Evolutionary conservation across 1,140 invertebrate genomes (phyloP).

Genomic region (Drosophila lini): DNA sequence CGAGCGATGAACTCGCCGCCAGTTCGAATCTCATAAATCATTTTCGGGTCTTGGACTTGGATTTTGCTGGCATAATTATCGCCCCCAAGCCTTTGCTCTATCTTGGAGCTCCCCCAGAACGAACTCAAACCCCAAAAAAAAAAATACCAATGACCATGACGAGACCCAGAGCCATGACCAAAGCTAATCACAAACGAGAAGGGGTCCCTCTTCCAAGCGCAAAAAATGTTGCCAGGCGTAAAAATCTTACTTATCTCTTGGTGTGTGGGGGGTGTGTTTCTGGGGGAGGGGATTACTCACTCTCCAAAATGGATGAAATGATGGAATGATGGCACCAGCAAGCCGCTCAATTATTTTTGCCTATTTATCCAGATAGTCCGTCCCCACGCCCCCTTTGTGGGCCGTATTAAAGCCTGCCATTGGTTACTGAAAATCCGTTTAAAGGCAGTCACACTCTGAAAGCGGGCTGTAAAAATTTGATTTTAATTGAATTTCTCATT

Average conservation of each 20-base stretch:
- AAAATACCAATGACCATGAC: slow-evolving; percentile 19
- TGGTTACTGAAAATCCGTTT: slow-evolving; percentile 60
- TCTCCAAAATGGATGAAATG: neutral
- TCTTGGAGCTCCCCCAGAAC: neutral
- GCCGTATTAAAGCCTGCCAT: slow-evolving; percentile 46
- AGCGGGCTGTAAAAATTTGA: slow-evolving; percentile 62
- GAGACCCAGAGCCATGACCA: slow-evolving; percentile 39
- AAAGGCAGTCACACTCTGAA: slow-evolving; percentile 16
- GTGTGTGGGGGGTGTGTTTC: slow-evolving; percentile 11
- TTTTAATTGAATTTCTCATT: slow-evolving; percentile 82
- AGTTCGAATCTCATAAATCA: slow-evolving; percentile 68
- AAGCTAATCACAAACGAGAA: slow-evolving; percentile 38
- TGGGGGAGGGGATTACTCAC: neutral
- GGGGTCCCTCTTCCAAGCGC: slow-evolving; percentile 10
- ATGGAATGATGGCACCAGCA: slow-evolving; percentile 18
- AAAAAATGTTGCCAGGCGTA: slow-evolving; percentile 41
- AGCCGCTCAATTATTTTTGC: slow-evolving; percentile 64
- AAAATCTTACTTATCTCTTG: slow-evolving; percentile 55
- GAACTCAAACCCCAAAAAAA: neutral
- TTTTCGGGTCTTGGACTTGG: slow-evolving; percentile 55
- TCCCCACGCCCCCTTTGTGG: slow-evolving; percentile 10
- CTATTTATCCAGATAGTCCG: slow-evolving; percentile 55
- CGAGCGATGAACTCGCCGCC: slow-evolving; percentile 44
- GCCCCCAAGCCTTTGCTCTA: slow-evolving; percentile 28
- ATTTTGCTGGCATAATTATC: slow-evolving; percentile 66